phyloP scores from a whole-genome alignment of 2,888 invertebrate species.

The Dimorphilus gyrociliatus region DNA sequence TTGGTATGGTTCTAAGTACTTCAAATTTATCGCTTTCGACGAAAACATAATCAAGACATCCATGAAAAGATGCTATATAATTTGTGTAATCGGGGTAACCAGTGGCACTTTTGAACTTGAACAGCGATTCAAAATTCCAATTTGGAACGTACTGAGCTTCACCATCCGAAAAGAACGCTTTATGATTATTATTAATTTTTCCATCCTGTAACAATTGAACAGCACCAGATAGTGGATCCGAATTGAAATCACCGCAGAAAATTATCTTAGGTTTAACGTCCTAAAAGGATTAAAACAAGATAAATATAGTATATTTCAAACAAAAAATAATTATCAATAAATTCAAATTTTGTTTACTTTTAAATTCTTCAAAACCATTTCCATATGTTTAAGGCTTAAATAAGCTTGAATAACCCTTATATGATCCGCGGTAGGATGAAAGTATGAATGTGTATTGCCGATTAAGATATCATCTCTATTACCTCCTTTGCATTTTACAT shows the following conservation, averaged over 20 bases:
- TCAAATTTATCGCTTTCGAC: conserved; percentile 45
- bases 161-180: conserved; percentile 49
- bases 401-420: conserved; percentile 70
- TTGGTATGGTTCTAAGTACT: conserved; percentile 52
- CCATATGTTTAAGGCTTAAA: conserved; percentile 53
- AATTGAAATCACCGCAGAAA: conserved; percentile 84
- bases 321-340: conserved; percentile 1
- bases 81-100: conserved; percentile 69
- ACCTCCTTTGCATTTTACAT: no score
- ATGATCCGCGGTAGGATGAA: conserved; percentile 75
- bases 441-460: conserved; percentile 83
- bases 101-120: conserved; percentile 56
- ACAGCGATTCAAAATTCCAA: conserved; percentile 49
- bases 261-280: conserved; percentile 47
- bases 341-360: conserved; percentile 9
- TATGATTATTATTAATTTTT: conserved; percentile 46
- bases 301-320: conserved; percentile 1
- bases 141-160: conserved; percentile 46
- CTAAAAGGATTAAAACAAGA: background rate
- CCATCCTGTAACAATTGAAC: conserved; percentile 59
- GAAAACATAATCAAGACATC: conserved; percentile 80
- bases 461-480: conserved; percentile 33
- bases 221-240: conserved; percentile 63
- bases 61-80: conserved; percentile 61
- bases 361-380: conserved; percentile 40